Evolutionary conservation across 64 coral and sea anemone species (phyloP).

Genomic region (Anthopleura sola): DNA sequence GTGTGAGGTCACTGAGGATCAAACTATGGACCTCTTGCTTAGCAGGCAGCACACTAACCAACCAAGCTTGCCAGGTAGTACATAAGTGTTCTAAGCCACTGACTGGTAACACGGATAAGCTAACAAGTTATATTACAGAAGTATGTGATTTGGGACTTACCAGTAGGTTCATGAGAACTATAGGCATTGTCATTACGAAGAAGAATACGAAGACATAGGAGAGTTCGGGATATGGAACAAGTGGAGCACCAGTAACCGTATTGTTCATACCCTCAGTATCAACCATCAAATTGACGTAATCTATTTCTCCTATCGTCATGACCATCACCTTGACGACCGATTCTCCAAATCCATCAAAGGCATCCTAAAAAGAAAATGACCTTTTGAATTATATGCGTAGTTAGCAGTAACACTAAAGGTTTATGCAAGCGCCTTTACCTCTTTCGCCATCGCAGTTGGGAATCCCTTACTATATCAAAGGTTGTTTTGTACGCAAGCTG

Average conservation of each 20-base stretch:
- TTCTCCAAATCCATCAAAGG: slow-evolving; percentile 30
- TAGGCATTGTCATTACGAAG: slow-evolving; percentile 59
- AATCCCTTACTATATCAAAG: too few relatives aligned
- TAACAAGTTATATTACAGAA: too few relatives aligned
- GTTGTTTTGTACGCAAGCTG: too few relatives aligned
- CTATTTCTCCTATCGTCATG: slow-evolving; percentile 65
- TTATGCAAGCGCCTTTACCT: too few relatives aligned
- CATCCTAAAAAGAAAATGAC: slow-evolving; percentile 36
- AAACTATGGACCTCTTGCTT: neutral
- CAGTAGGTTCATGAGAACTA: slow-evolving; percentile 64
- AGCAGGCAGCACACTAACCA: neutral
- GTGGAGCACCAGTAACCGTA: slow-evolving; percentile 4
- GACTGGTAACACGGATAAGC: too few relatives aligned
- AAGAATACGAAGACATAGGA: slow-evolving; percentile 28
- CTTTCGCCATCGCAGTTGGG: too few relatives aligned
- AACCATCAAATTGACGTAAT: slow-evolving; percentile 37
- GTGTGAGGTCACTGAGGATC: neutral
- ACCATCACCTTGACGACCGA: slow-evolving; percentile 41
- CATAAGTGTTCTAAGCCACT: too few relatives aligned
- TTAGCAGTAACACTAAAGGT: too few relatives aligned
- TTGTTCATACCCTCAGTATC: slow-evolving; percentile 14
- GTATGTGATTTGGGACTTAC: slow-evolving; percentile 6
- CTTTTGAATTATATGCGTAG: too few relatives aligned
- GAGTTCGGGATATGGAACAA: slow-evolving; percentile 37
- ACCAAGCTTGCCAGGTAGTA: neutral